These are phyloP conservation scores for Phengaris arion DNA, from an alignment of 2,888 invertebrate species.

Conservation along the genomic window DNA sequence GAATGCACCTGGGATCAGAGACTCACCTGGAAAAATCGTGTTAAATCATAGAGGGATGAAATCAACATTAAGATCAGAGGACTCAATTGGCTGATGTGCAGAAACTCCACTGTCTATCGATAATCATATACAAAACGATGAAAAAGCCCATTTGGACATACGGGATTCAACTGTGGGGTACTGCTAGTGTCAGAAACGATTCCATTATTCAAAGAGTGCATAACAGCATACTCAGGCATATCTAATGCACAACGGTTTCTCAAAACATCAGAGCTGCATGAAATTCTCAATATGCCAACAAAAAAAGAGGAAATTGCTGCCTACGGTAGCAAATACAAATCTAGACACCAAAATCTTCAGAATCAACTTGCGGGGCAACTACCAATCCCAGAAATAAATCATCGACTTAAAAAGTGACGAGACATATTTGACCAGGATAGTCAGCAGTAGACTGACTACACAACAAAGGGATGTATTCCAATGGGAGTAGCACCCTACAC, in stretches of 20 bases:
- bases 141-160: slow-evolving; percentile 25
- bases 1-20: slow-evolving; percentile 26
- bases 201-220: background rate
- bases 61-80: slow-evolving; percentile 30
- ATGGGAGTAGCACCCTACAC: background rate
- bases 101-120: slow-evolving; percentile 34
- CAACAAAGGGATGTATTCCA: background rate
- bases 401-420: too few relatives aligned
- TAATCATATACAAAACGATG: slow-evolving; percentile 32
- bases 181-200: background rate
- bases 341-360: too few relatives aligned
- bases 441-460: too few relatives aligned
- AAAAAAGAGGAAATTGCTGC: too few relatives aligned
- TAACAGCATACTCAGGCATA: background rate
- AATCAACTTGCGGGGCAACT: too few relatives aligned
- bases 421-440: too few relatives aligned
- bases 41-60: slow-evolving; percentile 27
- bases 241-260: background rate
- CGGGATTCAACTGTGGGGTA: slow-evolving; percentile 30
- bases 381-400: too few relatives aligned
- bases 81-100: slow-evolving; percentile 35
- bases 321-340: too few relatives aligned
- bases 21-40: background rate
- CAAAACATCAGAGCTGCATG: too few relatives aligned
- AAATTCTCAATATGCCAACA: too few relatives aligned